Percentiles rank a stretch among this genome's conserved stretches.
phyloP scores from a whole-genome alignment of 2,888 invertebrate genomes.

The Acrobasis suavella region DNA sequence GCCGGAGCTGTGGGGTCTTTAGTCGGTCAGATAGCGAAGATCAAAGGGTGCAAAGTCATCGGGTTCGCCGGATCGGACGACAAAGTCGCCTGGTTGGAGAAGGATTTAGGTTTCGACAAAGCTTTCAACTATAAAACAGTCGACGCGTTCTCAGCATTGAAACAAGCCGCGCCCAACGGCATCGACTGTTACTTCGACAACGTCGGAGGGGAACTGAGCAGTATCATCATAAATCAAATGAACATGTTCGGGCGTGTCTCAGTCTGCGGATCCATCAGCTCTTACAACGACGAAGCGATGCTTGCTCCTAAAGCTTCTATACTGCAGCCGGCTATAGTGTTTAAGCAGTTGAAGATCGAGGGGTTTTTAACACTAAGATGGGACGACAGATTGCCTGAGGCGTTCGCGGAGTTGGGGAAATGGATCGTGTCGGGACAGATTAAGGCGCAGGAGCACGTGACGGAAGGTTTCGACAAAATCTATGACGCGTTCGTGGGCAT shows the following conservation, averaged over 20 bases:
- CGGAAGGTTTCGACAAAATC: constrained; percentile 85
- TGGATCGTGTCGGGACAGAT: constrained; percentile 85
- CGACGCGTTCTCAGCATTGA: constrained; percentile 74
- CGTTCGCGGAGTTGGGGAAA: constrained; percentile 76
- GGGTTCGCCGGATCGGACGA: constrained; percentile 86
- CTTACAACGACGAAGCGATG: constrained; percentile 58
- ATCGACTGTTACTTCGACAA: constrained; percentile 89
- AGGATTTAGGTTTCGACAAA: constrained; percentile 85
- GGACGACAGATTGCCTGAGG: constrained; percentile 79
- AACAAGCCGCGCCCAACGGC: constrained; percentile 84
- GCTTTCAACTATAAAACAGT: constrained; percentile 87
- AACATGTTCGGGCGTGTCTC: constrained; percentile 79
- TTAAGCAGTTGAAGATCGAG: constrained; percentile 82
- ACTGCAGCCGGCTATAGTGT: constrained; percentile 76
- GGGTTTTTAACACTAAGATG: constrained; percentile 81
- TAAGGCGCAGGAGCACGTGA: constrained; percentile 84
- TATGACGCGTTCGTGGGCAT: constrained; percentile 84
- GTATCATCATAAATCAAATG: constrained; percentile 82
- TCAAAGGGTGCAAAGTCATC: constrained; percentile 81
- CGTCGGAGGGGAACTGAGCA: constrained; percentile 85
- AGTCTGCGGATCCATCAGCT: constrained; percentile 82
- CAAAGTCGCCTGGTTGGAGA: constrained; percentile 85
- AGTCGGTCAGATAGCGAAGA: constrained; percentile 88
- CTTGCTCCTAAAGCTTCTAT: constrained; percentile 49
- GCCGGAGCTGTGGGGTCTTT: constrained; percentile 88